phyloP scores from a whole-genome alignment of 2,113 vertebrate species.

The Pangasianodon hypophthalmus region DNA sequence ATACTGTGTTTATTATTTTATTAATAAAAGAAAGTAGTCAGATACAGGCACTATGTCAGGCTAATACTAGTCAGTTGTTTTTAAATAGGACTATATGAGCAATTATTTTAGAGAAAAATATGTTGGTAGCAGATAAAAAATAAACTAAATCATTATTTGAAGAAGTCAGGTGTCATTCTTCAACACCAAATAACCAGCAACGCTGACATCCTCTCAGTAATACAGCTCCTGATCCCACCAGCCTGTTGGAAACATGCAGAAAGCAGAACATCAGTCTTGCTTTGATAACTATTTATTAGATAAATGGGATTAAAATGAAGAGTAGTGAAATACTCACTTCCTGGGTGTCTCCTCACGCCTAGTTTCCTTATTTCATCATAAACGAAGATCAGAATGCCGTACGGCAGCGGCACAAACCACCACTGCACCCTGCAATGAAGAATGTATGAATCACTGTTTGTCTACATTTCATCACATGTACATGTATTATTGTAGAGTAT shows the following conservation, averaged over 20 bases:
- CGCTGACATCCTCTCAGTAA: slow-evolving; percentile 66
- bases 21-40: slow-evolving; percentile 19
- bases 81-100: slow-evolving; percentile 8
- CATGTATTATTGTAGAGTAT: neutral
- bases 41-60: neutral
- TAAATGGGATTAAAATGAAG: neutral
- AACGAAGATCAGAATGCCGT: slow-evolving; percentile 82
- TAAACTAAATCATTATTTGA: slow-evolving; percentile 14
- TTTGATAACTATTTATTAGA: neutral
- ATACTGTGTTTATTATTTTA: slow-evolving; percentile 10
- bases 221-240: slow-evolving; percentile 88
- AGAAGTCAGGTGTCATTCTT: neutral
- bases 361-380: slow-evolving; percentile 86
- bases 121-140: neutral
- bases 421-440: slow-evolving; percentile 77
- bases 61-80: neutral
- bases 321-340: slow-evolving; percentile 73
- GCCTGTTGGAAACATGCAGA: slow-evolving; percentile 63
- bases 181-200: neutral
- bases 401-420: slow-evolving; percentile 85
- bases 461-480: neutral
- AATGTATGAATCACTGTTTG: neutral
- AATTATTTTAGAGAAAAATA: neutral
- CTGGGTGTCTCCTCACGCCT: slow-evolving; percentile 81
- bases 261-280: neutral